Conservation (phyloP, 2,797 vertebrate genomes). For the Emydoidea blandingii region DNA sequence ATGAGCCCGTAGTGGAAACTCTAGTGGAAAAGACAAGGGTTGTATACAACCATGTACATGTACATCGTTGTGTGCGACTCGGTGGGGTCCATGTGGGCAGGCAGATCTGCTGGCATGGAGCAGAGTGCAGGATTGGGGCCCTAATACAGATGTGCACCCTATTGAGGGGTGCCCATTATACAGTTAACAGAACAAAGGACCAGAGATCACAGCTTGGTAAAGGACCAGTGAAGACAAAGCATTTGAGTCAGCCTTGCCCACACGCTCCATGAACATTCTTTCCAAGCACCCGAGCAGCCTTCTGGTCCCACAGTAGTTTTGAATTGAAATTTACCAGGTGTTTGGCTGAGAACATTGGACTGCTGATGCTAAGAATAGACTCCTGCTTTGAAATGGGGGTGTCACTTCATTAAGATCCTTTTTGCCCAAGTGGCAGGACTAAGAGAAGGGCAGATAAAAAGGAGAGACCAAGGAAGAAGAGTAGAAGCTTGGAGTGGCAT, state of each 20-base stretch:
- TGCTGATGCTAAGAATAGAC: background rate
- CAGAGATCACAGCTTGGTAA: background rate
- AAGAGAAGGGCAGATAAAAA: background rate
- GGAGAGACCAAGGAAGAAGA: background rate
- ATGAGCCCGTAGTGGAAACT: background rate
- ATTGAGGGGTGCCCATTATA: too few relatives aligned
- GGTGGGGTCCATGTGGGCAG: background rate
- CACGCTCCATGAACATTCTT: background rate
- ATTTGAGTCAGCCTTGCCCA: background rate
- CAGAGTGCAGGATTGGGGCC: too few relatives aligned
- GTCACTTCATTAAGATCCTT: background rate
- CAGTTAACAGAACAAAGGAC: background rate
- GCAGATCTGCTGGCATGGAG: too few relatives aligned
- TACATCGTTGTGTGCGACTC: background rate
- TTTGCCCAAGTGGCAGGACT: background rate
- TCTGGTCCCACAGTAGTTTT: background rate
- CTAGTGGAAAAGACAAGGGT: background rate
- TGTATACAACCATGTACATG: background rate
- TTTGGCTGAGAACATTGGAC: background rate
- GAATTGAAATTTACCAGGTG: background rate
- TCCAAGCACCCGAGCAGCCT: background rate
- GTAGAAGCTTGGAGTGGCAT: background rate
- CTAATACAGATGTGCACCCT: too few relatives aligned
- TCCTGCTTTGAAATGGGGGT: background rate
- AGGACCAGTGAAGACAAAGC: background rate